Base-by-base conservation (phyloP, 2,113 vertebrate species). In the Panurus biarmicus region DNA sequence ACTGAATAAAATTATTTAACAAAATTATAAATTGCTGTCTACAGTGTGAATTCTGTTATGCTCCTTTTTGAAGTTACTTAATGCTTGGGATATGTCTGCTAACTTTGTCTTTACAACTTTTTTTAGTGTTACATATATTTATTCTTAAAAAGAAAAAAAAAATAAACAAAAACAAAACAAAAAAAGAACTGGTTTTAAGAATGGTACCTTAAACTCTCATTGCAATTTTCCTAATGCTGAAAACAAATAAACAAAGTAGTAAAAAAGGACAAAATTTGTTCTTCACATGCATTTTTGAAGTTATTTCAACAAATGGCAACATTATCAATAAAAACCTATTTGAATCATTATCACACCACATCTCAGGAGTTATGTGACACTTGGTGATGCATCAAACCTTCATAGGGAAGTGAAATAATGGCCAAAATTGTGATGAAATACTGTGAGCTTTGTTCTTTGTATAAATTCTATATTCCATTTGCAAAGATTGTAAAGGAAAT, bases 401-500 rank as follows among this genome's bases (percentile, higher is more conserved):
- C 14, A 61, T 0, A 10, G 3, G 29, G 17, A 72, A 60, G 75
- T 79, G 6, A 92, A 95, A 81, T 95, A 40, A 47, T 47, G 77
- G 38, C 48, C 91, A 61, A 89, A 71, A 38, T 45, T 18, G 10
- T 35, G 42, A 60, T 44, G 29, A 95, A 95, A 84, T 12, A 25
- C 33, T 77, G 14, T 81, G 44, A 89, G 48, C 38, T 79, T 91
- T 85, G 14, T 26, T 79, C 48, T 94, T 95, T 95, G 35, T 74
- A 90, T 74, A 80, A 96, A 83, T 45, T 82, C 24, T 45, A 50
- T 66, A 76, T 82, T 60, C 19, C 23, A 87, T 58, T 83, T 90
- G 77, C 74, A 93, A 90, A 73, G 36, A 80, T 8, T 88, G 31
- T 36, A 87, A 95, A 95, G 86, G 95, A 96, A 93, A 95, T 93